Percentiles rank a stretch among this genome's conserved stretches.
Conservation (phyloP, 2,888 invertebrate species). For the Proisotoma minuta region DNA sequence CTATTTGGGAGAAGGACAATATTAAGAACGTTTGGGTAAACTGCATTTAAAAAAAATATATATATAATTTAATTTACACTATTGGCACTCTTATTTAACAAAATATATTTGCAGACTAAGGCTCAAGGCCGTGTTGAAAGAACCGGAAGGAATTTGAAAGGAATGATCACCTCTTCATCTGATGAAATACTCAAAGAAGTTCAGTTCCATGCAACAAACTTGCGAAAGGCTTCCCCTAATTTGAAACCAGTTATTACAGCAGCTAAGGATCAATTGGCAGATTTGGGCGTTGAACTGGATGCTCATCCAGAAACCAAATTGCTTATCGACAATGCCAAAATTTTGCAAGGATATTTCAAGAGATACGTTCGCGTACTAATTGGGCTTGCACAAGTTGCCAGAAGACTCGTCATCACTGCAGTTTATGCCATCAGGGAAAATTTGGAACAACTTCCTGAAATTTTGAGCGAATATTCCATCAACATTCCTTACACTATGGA, state of each 20-base stretch:
- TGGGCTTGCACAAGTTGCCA: conserved; percentile 16
- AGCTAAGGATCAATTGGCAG: conserved; percentile 62
- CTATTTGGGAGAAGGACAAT: conserved; percentile 58
- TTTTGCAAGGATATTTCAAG: background rate
- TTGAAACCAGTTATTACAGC: conserved; percentile 60
- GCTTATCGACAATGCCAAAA: conserved; percentile 7
- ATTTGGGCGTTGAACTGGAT: conserved; percentile 65
- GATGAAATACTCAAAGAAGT: conserved; percentile 54
- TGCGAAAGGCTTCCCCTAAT: conserved; percentile 57
- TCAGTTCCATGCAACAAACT: conserved; percentile 56
- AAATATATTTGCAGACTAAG: conserved; percentile 19
- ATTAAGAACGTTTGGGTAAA: conserved; percentile 58
- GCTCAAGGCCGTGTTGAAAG: conserved; percentile 47
- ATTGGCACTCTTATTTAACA: background rate
- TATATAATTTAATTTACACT: background rate
- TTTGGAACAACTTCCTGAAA: conserved; percentile 23
- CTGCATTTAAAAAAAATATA: conserved; percentile 22
- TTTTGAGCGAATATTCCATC: conserved; percentile 20
- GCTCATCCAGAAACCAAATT: conserved; percentile 64
- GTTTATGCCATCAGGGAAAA: conserved; percentile 13
- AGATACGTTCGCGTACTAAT: conserved; percentile 10
- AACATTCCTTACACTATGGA: conserved; percentile 28
- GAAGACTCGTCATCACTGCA: conserved; percentile 10
- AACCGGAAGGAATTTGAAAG: conserved; percentile 52
- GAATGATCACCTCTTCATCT: conserved; percentile 52